Conservation (phyloP, 23 tunicate species). For the Pegea sp. region DNA sequence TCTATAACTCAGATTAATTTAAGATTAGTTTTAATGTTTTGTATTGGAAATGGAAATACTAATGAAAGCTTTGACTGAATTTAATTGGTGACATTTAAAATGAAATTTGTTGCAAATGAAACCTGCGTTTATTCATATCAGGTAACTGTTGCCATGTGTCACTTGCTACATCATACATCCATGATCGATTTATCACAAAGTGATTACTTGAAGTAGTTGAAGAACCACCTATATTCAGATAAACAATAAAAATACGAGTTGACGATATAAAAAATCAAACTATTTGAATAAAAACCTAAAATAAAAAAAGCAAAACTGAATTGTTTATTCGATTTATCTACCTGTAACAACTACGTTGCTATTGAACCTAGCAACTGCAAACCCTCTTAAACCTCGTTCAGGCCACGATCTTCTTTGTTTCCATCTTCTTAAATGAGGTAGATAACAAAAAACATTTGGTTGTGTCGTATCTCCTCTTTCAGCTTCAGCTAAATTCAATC, state of each 20-base stretch:
- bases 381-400: constrained; percentile 60
- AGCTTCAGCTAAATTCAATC: constrained; percentile 52
- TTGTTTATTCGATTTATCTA: neutral
- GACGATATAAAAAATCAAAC: too few species aligned
- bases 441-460: constrained; percentile 57
- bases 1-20: too few species aligned
- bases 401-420: constrained; percentile 33
- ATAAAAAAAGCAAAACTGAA: neutral
- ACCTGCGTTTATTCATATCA: constrained; percentile 53
- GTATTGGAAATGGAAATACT: neutral
- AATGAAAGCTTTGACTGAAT: neutral
- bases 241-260: neutral
- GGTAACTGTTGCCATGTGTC: constrained; percentile 25
- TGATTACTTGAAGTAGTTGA: constrained; percentile 22
- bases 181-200: constrained; percentile 25
- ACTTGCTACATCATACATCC: constrained; percentile 21
- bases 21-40: neutral
- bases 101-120: too few species aligned
- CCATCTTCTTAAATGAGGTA: constrained; percentile 20
- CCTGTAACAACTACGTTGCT: constrained; percentile 52
- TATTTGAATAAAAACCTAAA: neutral
- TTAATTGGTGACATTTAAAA: too few species aligned
- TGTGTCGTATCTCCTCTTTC: constrained; percentile 58
- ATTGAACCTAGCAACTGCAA: constrained; percentile 36
- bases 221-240: constrained; percentile 31